Conservation (phyloP, 2,797 vertebrate species). For the Sarcoramphus papa region DNA sequence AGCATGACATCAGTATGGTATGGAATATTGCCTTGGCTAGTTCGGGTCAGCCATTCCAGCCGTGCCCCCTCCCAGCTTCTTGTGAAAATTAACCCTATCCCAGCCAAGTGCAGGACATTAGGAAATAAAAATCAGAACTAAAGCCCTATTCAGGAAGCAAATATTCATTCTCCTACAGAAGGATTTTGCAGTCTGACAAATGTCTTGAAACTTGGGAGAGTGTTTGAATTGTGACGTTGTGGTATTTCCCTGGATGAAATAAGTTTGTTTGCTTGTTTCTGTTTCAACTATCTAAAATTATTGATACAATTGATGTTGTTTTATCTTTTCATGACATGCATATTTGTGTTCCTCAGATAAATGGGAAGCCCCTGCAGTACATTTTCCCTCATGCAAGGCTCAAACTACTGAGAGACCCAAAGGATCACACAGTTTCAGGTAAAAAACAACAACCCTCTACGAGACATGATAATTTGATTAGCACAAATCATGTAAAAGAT, state of each 20-base stretch:
- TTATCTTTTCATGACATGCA: conserved; percentile 16
- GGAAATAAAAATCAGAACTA: not conserved
- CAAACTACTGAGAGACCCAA: conserved; percentile 88
- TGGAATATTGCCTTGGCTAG: too few relatives aligned
- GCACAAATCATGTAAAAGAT: not conserved
- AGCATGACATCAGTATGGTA: too few relatives aligned
- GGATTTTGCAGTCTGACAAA: not conserved
- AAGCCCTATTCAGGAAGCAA: not conserved
- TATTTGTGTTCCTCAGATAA: conserved; percentile 80
- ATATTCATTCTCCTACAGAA: not conserved
- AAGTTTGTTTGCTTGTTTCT: not conserved
- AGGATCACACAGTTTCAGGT: conserved; percentile 97
- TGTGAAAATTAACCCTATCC: too few relatives aligned
- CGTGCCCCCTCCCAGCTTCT: too few relatives aligned
- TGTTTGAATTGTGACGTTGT: not conserved
- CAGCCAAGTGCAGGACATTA: not conserved
- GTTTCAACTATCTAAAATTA: not conserved
- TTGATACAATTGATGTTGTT: not conserved
- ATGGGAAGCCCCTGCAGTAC: conserved; percentile 86
- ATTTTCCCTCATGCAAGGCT: conserved; percentile 89
- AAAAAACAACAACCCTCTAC: conserved; percentile 11
- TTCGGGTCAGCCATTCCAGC: too few relatives aligned
- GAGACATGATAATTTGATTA: not conserved
- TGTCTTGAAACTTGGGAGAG: not conserved
- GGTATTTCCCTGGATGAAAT: not conserved